Conservation (phyloP, 2,888 invertebrate species). For the Rhogogaster chlorosoma region DNA sequence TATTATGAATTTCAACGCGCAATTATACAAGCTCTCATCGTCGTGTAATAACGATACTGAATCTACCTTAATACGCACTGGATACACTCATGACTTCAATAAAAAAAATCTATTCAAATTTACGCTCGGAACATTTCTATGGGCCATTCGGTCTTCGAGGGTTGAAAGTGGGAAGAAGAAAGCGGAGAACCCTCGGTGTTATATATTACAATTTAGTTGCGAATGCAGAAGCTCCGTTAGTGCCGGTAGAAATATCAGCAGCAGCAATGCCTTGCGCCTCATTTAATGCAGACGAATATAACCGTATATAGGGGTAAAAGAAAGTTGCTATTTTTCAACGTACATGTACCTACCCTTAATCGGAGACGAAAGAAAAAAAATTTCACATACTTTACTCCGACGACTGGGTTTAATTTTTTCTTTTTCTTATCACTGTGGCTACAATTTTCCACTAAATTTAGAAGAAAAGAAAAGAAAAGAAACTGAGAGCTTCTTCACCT, state of each 20-base stretch:
- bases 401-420: not conserved
- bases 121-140: slow-evolving; percentile 26
- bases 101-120: slow-evolving; percentile 12
- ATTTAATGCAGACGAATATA: slow-evolving; percentile 11
- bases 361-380: not conserved
- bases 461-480: not conserved
- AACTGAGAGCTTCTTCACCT: not conserved
- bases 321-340: not conserved
- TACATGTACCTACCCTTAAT: not conserved
- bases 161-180: no score
- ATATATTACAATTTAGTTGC: slow-evolving; percentile 9
- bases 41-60: not conserved
- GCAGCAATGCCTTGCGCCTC: not conserved
- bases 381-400: not conserved
- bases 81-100: not conserved
- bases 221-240: not conserved
- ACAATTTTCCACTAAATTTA: not conserved
- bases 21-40: no score
- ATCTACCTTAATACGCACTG: not conserved
- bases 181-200: not conserved
- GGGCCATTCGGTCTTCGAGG: slow-evolving; percentile 12
- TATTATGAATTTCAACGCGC: no score
- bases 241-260: not conserved
- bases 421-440: not conserved
- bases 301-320: not conserved